phyloP scores from a whole-genome alignment of 1,140 invertebrate species.

The Hyposmocoma kahamanoa region DNA sequence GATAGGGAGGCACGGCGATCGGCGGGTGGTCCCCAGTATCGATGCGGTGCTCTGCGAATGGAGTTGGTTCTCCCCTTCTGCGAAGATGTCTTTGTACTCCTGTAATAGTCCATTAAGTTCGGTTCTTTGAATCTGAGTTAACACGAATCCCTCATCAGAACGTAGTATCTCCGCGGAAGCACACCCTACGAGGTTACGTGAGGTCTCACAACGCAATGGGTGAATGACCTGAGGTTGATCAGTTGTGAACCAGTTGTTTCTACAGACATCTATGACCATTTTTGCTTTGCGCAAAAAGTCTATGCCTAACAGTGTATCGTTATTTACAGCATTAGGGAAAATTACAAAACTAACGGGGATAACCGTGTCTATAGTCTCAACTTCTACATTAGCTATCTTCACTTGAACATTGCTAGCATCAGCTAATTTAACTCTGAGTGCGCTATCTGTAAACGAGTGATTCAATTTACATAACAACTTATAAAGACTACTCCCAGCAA shows the following conservation, averaged over 20 bases:
- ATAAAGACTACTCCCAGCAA: constrained; percentile 5
- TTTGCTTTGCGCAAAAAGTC: constrained; percentile 1
- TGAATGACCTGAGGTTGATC: background rate
- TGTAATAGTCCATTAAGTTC: background rate
- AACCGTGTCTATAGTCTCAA: background rate
- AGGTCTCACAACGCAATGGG: background rate
- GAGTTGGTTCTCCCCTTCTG: constrained; percentile 1
- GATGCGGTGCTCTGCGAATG: constrained; percentile 3
- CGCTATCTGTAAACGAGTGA: background rate
- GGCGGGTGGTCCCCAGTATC: constrained; percentile 7
- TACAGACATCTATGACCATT: background rate
- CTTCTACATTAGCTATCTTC: background rate
- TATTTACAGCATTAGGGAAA: background rate
- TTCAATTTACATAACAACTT: background rate
- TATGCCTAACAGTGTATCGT: constrained; percentile 7
- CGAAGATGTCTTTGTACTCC: background rate
- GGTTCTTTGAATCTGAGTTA: background rate
- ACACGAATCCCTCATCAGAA: background rate
- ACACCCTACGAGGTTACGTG: background rate
- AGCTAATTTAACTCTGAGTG: constrained; percentile 1
- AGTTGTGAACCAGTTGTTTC: background rate
- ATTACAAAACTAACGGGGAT: background rate
- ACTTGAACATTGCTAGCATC: constrained; percentile 2
- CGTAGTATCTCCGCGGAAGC: background rate
- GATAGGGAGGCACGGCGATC: constrained; percentile 13